A percentile compares a stretch with the other conserved stretches of the same genome.
Conservation (phyloP, 2,113 vertebrate species). For the Hemiscyllium ocellatum region DNA sequence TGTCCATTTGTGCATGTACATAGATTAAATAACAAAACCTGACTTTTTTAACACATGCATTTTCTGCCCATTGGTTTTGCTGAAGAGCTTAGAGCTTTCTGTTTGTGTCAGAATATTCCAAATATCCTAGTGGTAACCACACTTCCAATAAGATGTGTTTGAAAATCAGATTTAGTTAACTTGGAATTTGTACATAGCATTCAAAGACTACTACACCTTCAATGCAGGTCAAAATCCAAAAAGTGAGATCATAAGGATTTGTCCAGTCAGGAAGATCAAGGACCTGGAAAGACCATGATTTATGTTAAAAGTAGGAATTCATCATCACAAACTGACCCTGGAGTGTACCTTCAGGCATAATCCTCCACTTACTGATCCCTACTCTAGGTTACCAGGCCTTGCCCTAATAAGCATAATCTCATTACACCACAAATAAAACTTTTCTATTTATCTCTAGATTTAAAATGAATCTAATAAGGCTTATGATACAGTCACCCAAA, state of each 20-base stretch:
- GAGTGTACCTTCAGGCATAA: constrained; percentile 57
- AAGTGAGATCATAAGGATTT: constrained; percentile 22
- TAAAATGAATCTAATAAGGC: constrained; percentile 96
- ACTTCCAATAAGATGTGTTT: not conserved
- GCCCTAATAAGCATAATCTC: constrained; percentile 91
- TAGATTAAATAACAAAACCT: not conserved
- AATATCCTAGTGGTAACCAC: not conserved
- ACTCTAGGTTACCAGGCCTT: constrained; percentile 73
- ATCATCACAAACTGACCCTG: not conserved
- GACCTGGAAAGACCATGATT: not conserved
- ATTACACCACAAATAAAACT: constrained; percentile 91
- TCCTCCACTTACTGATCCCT: constrained; percentile 68
- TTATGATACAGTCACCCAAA: constrained; percentile 79
- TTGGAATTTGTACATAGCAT: too few species aligned
- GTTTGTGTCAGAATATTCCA: not conserved
- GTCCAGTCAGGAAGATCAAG: not conserved
- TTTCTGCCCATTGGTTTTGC: not conserved
- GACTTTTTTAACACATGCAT: not conserved
- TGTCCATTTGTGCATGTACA: too few species aligned
- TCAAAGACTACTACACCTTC: not conserved
- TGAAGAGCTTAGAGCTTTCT: not conserved
- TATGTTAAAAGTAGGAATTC: not conserved
- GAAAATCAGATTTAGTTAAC: constrained; percentile 7
- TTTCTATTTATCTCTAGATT: constrained; percentile 94
- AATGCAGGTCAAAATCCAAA: not conserved